A percentile compares a stretch with the other conserved stretches of the same genome.
phyloP scores from a whole-genome alignment of 2,113 vertebrate genomes.

The Tonatia bakeri region DNA sequence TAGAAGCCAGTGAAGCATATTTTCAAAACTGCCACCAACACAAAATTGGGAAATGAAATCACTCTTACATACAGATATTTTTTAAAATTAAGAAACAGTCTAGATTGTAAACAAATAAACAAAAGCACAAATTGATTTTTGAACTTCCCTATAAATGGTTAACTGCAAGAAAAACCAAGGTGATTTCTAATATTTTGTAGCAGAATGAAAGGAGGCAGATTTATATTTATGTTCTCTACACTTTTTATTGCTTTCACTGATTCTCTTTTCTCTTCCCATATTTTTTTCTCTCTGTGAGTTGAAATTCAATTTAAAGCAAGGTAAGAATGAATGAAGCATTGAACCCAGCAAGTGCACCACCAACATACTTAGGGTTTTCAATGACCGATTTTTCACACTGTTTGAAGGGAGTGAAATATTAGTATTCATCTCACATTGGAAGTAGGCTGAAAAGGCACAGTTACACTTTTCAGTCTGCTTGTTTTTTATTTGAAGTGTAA shows the following conservation, averaged over 20 bases:
- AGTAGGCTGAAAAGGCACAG: conserved; percentile 75
- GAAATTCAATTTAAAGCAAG: conserved; percentile 71
- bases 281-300: conserved; percentile 46
- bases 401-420: conserved; percentile 74
- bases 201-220: conserved; percentile 28
- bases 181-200: conserved; percentile 34
- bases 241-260: conserved; percentile 48
- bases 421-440: conserved; percentile 78
- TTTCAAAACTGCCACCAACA: background rate
- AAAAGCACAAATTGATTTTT: conserved; percentile 61
- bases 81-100: conserved; percentile 56
- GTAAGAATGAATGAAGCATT: conserved; percentile 67
- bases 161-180: conserved; percentile 34
- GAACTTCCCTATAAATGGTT: conserved; percentile 42
- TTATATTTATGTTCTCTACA: conserved; percentile 53
- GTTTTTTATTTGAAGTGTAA: conserved; percentile 80
- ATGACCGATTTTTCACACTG: conserved; percentile 70
- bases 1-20: background rate
- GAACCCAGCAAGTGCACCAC: conserved; percentile 48
- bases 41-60: background rate
- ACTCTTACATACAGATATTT: conserved; percentile 4
- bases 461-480: conserved; percentile 78
- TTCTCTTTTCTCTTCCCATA: conserved; percentile 42
- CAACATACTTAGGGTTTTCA: conserved; percentile 74
- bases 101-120: conserved; percentile 38